Conservation (phyloP, 1,140 invertebrate genomes). For the Magallana angulata region DNA sequence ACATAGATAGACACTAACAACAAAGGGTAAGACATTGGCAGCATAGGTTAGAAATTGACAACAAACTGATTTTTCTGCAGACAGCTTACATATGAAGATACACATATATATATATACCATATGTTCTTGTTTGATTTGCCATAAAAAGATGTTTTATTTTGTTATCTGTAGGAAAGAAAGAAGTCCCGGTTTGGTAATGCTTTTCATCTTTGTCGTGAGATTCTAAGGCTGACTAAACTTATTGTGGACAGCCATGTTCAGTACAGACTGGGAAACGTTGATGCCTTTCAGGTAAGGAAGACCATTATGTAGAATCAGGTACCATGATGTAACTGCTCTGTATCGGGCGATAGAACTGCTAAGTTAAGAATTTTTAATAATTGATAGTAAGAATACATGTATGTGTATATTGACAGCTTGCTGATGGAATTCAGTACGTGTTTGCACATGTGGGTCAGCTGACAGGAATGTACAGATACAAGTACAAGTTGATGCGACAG, state of each 20-base stretch:
- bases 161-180: slow-evolving; percentile 89
- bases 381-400: neutral
- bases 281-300: slow-evolving; percentile 88
- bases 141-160: neutral
- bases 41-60: slow-evolving; percentile 83
- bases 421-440: slow-evolving; percentile 99
- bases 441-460: slow-evolving; percentile 99
- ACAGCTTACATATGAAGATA: no score
- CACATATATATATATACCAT: no score
- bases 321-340: no score
- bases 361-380: neutral
- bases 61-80: slow-evolving; percentile 85
- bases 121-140: no score
- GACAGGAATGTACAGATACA: slow-evolving; percentile 99
- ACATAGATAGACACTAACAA: no score
- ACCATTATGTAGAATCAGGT: neutral
- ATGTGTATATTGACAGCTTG: slow-evolving; percentile 84
- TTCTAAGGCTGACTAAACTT: slow-evolving; percentile 96
- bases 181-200: slow-evolving; percentile 99
- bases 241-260: slow-evolving; percentile 99
- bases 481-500: slow-evolving; percentile 99
- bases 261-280: slow-evolving; percentile 99
- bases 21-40: no score
- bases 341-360: neutral
- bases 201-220: slow-evolving; percentile 99